phyloP scores from a whole-genome alignment of 1,140 invertebrate genomes.

The Sycophaga agraensis region DNA sequence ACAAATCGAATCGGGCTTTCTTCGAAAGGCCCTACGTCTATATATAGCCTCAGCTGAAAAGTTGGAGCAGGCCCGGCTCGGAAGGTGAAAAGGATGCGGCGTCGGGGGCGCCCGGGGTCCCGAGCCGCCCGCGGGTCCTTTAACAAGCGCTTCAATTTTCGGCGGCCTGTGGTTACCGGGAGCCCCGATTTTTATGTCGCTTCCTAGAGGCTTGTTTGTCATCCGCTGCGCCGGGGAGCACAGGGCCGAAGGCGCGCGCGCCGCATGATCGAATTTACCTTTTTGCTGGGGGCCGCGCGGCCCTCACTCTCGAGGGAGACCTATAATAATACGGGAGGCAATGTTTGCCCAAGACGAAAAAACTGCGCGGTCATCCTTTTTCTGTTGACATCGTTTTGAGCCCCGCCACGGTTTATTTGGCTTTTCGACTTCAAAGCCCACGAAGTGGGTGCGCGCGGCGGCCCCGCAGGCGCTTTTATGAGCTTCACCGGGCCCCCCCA shows the following conservation, averaged over 20 bases:
- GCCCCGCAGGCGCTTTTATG: no score
- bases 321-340: constrained; percentile 17
- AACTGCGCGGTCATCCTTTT: constrained; percentile 9
- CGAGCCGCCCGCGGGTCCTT: not conserved
- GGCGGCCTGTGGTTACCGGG: constrained; percentile 19
- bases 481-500: no score
- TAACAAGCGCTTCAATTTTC: constrained; percentile 15
- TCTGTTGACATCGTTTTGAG: not conserved
- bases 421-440: constrained; percentile 18
- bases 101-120: no score
- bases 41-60: no score
- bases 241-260: not conserved
- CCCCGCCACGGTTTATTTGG: constrained; percentile 1
- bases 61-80: no score
- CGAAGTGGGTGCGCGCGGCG: no score
- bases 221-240: constrained; percentile 1
- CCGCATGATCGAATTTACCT: constrained; percentile 10
- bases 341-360: constrained; percentile 26
- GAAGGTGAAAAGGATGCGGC: no score
- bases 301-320: not conserved
- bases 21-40: no score
- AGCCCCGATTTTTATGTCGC: constrained; percentile 16
- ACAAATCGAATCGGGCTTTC: no score
- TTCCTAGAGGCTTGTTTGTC: constrained; percentile 30
- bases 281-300: not conserved